phyloP scores from a whole-genome alignment of 2,888 invertebrate species.

The Scrobipalpa atriplicella region DNA sequence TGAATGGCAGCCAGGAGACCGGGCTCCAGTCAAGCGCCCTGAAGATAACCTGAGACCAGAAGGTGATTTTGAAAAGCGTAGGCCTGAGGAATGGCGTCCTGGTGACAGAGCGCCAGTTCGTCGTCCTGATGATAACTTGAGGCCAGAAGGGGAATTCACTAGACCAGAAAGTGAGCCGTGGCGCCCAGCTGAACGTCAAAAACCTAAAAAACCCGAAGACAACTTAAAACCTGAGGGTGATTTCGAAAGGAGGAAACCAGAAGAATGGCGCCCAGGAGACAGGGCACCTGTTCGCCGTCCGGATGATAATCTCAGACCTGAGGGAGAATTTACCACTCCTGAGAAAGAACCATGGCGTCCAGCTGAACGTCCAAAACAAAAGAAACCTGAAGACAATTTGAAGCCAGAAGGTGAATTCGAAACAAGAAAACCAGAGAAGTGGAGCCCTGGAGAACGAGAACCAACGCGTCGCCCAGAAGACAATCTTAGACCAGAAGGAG shows the following conservation, averaged over 20 bases:
- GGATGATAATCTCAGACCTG: slow-evolving; percentile 70
- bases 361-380: slow-evolving; percentile 67
- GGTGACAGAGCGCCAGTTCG: slow-evolving; percentile 76
- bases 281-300: slow-evolving; percentile 46
- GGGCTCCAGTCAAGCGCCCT: slow-evolving; percentile 60
- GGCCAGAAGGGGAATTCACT: slow-evolving; percentile 82
- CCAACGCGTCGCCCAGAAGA: slow-evolving; percentile 68
- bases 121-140: slow-evolving; percentile 83
- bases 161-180: slow-evolving; percentile 62
- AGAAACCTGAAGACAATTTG: slow-evolving; percentile 82
- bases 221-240: slow-evolving; percentile 80
- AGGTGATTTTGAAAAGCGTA: slow-evolving; percentile 77
- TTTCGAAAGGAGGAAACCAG: slow-evolving; percentile 55
- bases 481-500: slow-evolving; percentile 79
- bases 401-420: slow-evolving; percentile 83
- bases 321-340: slow-evolving; percentile 67
- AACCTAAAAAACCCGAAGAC: slow-evolving; percentile 78
- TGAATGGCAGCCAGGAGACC: slow-evolving; percentile 62
- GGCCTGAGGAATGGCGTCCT: slow-evolving; percentile 69
- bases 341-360: slow-evolving; percentile 57
- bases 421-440: slow-evolving; percentile 59
- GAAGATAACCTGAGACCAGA: slow-evolving; percentile 78
- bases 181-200: slow-evolving; percentile 77
- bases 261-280: slow-evolving; percentile 63
- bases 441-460: slow-evolving; percentile 75